Conservation (phyloP, 2,113 vertebrate species). For the Dromas ardeola region DNA sequence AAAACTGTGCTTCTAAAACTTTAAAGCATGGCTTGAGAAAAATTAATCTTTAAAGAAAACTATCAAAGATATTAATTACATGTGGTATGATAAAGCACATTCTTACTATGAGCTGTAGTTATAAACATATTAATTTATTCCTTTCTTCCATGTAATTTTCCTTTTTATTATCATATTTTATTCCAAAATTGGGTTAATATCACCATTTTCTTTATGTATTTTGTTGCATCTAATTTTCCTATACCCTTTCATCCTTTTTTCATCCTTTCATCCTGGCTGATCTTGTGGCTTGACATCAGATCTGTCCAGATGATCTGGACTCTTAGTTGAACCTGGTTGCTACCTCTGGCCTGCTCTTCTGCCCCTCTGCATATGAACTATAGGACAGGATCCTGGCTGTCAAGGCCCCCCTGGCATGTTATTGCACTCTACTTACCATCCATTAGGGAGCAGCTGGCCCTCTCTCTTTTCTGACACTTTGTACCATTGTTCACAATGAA, state of each 20-base stretch:
- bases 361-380: background rate
- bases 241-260: background rate
- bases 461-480: background rate
- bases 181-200: background rate
- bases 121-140: background rate
- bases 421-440: background rate
- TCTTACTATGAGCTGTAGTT: background rate
- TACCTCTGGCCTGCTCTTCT: background rate
- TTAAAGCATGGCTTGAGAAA: background rate
- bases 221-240: background rate
- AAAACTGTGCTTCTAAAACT: background rate
- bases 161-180: background rate
- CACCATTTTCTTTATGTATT: background rate
- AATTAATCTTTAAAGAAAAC: background rate
- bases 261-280: background rate
- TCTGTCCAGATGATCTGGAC: background rate
- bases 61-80: background rate
- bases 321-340: background rate
- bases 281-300: background rate
- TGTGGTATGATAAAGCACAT: background rate
- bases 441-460: background rate
- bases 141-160: background rate
- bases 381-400: background rate
- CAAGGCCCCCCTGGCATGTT: background rate
- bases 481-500: background rate